Evolutionary conservation across 2,888 invertebrate species (phyloP).

Genomic region (Mythimna ferrago): DNA sequence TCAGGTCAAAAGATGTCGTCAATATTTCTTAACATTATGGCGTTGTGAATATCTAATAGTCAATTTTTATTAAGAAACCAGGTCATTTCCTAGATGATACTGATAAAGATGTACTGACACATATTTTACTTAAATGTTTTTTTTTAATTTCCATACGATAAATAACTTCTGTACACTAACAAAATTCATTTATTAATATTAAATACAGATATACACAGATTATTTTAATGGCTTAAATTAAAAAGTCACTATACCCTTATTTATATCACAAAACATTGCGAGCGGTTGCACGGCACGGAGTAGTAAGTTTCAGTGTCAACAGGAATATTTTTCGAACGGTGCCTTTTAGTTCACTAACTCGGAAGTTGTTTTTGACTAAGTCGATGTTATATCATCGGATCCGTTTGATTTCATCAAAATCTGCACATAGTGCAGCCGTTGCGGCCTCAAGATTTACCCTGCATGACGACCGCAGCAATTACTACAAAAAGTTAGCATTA

Average conservation of each 20-base stretch:
- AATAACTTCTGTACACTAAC: constrained; percentile 45
- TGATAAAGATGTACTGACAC: not conserved
- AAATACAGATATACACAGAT: constrained; percentile 46
- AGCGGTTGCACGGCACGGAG: constrained; percentile 56
- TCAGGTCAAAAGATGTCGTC: constrained; percentile 3
- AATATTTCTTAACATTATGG: constrained; percentile 23
- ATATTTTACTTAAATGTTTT: not conserved
- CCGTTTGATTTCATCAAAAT: not conserved
- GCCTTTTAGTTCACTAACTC: too few species aligned
- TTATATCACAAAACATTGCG: constrained; percentile 69
- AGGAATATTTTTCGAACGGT: too few species aligned
- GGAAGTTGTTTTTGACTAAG: too few species aligned
- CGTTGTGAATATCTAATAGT: constrained; percentile 23
- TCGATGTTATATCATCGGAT: not conserved
- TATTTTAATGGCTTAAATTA: constrained; percentile 52
- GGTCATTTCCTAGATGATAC: constrained; percentile 11
- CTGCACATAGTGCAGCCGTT: too few species aligned
- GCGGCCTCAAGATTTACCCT: not conserved
- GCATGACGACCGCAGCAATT: not conserved
- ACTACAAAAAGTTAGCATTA: not conserved
- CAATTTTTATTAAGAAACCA: constrained; percentile 2
- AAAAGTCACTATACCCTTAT: constrained; percentile 55
- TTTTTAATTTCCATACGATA: not conserved
- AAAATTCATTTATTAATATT: constrained; percentile 44
- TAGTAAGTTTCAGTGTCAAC: constrained; percentile 31